Evolutionary conservation across 2,888 invertebrate species (phyloP).

Genomic region (Nomada fucata): DNA sequence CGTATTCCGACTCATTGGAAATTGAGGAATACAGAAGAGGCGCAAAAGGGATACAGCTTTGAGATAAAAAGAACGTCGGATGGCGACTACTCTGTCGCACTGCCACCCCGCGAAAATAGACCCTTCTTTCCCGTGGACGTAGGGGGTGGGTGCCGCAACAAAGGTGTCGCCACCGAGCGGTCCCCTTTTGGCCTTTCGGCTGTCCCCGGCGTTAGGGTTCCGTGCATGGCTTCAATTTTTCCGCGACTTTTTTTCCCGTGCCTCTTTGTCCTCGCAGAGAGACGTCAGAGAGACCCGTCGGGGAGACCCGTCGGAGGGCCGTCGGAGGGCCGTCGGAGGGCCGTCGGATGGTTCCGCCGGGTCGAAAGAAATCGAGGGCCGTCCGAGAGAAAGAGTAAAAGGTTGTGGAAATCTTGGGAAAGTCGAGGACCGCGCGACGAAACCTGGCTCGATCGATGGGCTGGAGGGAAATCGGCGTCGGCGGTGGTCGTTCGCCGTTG

Average conservation of each 20-base stretch:
- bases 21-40: slow-evolving; percentile 81
- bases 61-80: slow-evolving; percentile 79
- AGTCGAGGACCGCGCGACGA: slow-evolving; percentile 24
- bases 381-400: not conserved
- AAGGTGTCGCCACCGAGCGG: slow-evolving; percentile 60
- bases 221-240: slow-evolving; percentile 22
- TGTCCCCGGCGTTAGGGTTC: not conserved
- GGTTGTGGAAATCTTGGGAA: slow-evolving; percentile 32
- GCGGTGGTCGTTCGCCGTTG: slow-evolving; percentile 25
- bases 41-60: slow-evolving; percentile 81
- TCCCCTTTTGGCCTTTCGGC: slow-evolving; percentile 24
- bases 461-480: slow-evolving; percentile 8
- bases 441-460: slow-evolving; percentile 38
- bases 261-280: slow-evolving; percentile 24
- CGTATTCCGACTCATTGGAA: slow-evolving; percentile 84
- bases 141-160: slow-evolving; percentile 40
- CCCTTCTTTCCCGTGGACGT: slow-evolving; percentile 41
- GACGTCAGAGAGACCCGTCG: not conserved
- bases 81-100: slow-evolving; percentile 57
- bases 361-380: too few relatives aligned
- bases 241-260: slow-evolving; percentile 18
- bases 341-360: too few relatives aligned
- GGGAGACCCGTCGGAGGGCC: too few relatives aligned
- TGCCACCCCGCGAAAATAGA: slow-evolving; percentile 66
- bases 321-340: too few relatives aligned